A percentile compares a stretch with the other conserved stretches of the same genome.
These are phyloP conservation scores for Acanthopleura granulata DNA, from an alignment of 2,888 invertebrate genomes.

Conservation along the genomic window DNA sequence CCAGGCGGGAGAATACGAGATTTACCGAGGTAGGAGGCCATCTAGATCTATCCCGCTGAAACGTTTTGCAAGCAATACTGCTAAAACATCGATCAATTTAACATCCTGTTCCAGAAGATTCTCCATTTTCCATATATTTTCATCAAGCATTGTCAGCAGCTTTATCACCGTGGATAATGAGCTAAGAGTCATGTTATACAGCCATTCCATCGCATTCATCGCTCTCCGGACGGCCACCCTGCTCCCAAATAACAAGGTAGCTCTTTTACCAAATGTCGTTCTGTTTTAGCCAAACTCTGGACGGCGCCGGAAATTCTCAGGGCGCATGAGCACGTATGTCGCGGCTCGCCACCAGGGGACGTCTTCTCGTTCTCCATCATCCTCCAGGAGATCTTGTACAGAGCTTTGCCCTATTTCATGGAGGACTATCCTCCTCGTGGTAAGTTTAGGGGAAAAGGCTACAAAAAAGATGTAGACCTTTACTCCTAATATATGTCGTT, in stretches of 20 bases:
- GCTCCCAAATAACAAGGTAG: background rate
- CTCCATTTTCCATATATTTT: too few relatives aligned
- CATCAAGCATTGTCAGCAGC: too few relatives aligned
- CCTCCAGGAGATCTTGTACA: constrained; percentile 12
- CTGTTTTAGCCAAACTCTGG: background rate
- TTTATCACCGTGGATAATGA: too few relatives aligned
- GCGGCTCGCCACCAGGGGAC: constrained; percentile 11
- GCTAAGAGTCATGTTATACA: too few relatives aligned
- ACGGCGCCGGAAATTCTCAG: constrained; percentile 17
- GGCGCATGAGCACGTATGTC: background rate
- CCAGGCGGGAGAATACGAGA: background rate
- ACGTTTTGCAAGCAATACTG: too few relatives aligned
- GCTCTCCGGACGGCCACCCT: too few relatives aligned
- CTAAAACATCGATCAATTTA: too few relatives aligned
- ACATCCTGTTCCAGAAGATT: too few relatives aligned
- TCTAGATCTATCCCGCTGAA: too few relatives aligned
- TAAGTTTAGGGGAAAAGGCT: background rate
- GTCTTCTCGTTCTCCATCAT: constrained; percentile 15
- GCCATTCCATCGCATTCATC: too few relatives aligned
- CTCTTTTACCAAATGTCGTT: background rate
- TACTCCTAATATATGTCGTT: too few relatives aligned
- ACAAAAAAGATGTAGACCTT: too few relatives aligned
- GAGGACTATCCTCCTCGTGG: constrained; percentile 4
- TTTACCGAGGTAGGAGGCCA: background rate
- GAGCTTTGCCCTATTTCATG: constrained; percentile 15